Evolutionary conservation across 2,113 vertebrate species (phyloP), one percentile per base, ranked within the genome.

Genomic region (Craseonycteris thonglongyai): DNA sequence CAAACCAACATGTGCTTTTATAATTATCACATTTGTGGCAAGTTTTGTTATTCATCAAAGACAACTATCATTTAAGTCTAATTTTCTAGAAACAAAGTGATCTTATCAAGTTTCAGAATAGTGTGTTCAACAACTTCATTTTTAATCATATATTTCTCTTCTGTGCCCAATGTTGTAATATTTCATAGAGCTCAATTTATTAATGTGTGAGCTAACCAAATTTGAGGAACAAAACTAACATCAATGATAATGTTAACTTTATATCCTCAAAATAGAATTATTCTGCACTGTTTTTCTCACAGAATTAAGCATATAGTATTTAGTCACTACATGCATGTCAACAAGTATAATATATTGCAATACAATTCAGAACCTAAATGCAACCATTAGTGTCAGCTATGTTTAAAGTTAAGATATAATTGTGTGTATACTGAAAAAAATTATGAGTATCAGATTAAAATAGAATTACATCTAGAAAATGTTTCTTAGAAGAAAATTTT

Each of bases 231-330:
- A 94, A 81, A 85, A 93, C 84, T 91, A 90, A 90, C 16, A 85
- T 69, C 68, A 83, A 74, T 84, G 22, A 81, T 85, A 45, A 80
- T 75, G 40, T 87, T 96, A 69, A 83, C 83, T 89, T 96, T 92
- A 76, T 68, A 51, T 84, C 19, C 30, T 91, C 65, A 72, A 84
- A 63, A 83, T 56, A 82, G 42, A 89, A 91, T 21, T 75, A 33
- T 38, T 93, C 72, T 30, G 7, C 19, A 68, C 22, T 63, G 88
- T 42, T 81, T 75, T 94, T 12, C 30, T 93, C 71, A 88, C 7
- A 81, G 94, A 97, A 87, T 66, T 6, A 22, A 90, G 35, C 21
- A 33, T 51, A 61, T 15, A 26, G 22, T 10, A 45, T 82, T 42
- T 88, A 81, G 7, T 28, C 19, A 81, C 42, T 75, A 71, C 51